Percentiles rank a stretch among this genome's conserved stretches.
These are phyloP conservation scores for Abrostola tripartita DNA, from an alignment of 2,888 invertebrate species.

Conservation along the genomic window DNA sequence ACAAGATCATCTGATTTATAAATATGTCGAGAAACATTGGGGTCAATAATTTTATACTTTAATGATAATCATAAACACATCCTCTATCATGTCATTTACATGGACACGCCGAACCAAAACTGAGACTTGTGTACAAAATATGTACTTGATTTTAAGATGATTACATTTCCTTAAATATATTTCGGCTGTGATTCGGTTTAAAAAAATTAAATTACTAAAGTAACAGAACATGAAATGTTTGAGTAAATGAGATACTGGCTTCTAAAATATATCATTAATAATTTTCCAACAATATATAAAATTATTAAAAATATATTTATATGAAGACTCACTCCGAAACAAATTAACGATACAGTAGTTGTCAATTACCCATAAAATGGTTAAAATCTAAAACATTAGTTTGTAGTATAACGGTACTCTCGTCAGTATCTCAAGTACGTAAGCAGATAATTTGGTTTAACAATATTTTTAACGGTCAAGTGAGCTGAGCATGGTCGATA, in stretches of 20 bases:
- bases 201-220: constrained; percentile 30
- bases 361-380: constrained; percentile 14
- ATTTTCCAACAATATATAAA: constrained; percentile 51
- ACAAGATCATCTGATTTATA: constrained; percentile 31
- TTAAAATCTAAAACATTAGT: constrained; percentile 15
- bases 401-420: constrained; percentile 27
- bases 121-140: constrained; percentile 40
- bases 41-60: not conserved
- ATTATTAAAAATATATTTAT: constrained; percentile 46
- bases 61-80: constrained; percentile 48
- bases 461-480: constrained; percentile 40
- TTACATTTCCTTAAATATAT: constrained; percentile 28
- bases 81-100: constrained; percentile 38
- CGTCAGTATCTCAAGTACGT: constrained; percentile 47
- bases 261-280: constrained; percentile 42
- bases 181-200: constrained; percentile 52
- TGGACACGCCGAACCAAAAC: constrained; percentile 51
- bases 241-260: constrained; percentile 47
- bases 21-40: constrained; percentile 14
- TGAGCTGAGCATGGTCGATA: constrained; percentile 43
- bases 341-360: constrained; percentile 3
- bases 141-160: constrained; percentile 18
- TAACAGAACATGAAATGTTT: constrained; percentile 47
- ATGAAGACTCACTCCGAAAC: constrained; percentile 4
- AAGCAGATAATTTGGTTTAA: constrained; percentile 41